phyloP scores from a whole-genome alignment of 2,888 invertebrate species.

The Leptinotarsa haldemani region DNA sequence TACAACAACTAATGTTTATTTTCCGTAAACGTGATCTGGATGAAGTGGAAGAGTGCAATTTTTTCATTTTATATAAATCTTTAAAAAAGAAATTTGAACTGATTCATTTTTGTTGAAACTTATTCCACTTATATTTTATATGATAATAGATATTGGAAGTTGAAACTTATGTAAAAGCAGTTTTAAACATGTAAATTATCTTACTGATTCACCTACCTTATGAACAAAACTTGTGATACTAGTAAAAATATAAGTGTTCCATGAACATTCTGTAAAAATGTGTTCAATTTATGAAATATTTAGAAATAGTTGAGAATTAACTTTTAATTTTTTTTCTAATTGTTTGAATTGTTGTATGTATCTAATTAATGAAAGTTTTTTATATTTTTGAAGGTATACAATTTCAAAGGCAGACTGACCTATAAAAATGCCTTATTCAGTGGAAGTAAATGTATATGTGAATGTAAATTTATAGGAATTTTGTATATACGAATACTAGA shows the following conservation, averaged over 20 bases:
- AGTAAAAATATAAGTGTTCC: slow-evolving; percentile 6
- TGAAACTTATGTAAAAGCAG: neutral
- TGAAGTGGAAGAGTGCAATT: too few relatives aligned
- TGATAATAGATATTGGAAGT: neutral
- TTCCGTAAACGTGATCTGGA: too few relatives aligned
- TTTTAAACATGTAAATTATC: neutral
- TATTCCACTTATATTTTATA: too few relatives aligned
- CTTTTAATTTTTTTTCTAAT: too few relatives aligned
- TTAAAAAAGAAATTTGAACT: too few relatives aligned
- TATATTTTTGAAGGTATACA: slow-evolving; percentile 1
- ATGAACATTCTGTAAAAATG: neutral
- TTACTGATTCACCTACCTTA: neutral
- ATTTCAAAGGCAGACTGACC: slow-evolving; percentile 13
- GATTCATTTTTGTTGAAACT: too few relatives aligned
- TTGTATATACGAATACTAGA: neutral
- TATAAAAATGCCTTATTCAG: slow-evolving; percentile 4
- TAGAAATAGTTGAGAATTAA: neutral
- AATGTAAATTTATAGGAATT: too few relatives aligned
- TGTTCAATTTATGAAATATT: neutral
- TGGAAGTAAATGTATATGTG: too few relatives aligned
- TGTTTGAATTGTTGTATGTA: too few relatives aligned
- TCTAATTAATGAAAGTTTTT: neutral
- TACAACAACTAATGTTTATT: too few relatives aligned
- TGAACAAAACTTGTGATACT: slow-evolving; percentile 19
- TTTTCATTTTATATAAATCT: too few relatives aligned